phyloP scores from a whole-genome alignment of 2,797 vertebrate genomes.

The Sphaeramia orbicularis region DNA sequence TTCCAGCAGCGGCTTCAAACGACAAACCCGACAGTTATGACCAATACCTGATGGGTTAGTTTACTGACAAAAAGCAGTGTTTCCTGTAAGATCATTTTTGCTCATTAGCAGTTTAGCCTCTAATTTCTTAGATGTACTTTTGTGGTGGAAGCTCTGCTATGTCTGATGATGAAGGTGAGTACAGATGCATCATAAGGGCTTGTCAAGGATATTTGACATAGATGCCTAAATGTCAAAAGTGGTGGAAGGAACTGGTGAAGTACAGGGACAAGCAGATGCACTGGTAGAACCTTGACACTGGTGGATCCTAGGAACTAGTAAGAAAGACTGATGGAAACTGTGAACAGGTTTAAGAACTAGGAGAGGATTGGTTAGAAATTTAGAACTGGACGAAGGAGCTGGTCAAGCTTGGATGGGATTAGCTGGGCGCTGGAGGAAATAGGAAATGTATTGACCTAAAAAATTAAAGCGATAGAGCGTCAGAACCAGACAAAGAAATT shows the following conservation, averaged over 20 bases:
- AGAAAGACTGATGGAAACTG: neutral
- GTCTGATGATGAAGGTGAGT: conserved; percentile 52
- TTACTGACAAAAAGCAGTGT: neutral
- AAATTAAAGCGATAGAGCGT: too few relatives aligned
- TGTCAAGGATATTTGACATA: neutral
- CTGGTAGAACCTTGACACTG: too few relatives aligned
- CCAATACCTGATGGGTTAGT: neutral
- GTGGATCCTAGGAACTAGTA: neutral
- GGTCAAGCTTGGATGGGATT: too few relatives aligned
- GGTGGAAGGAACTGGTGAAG: neutral
- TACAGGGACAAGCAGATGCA: neutral
- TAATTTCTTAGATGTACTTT: conserved; percentile 34
- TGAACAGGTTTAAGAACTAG: neutral
- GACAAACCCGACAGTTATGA: neutral
- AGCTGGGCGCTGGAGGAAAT: neutral
- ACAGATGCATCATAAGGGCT: conserved; percentile 28
- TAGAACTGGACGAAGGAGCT: neutral
- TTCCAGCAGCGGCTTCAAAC: conserved; percentile 26
- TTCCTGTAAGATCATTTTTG: neutral
- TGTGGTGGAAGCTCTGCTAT: conserved; percentile 32
- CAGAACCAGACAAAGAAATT: neutral
- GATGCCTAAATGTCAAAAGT: accelerated
- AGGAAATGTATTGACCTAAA: too few relatives aligned
- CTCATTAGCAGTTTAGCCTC: neutral
- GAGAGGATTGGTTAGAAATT: neutral